Base-by-base conservation (phyloP, 2,797 vertebrate genomes). In the Semotilus atromaculatus region DNA sequence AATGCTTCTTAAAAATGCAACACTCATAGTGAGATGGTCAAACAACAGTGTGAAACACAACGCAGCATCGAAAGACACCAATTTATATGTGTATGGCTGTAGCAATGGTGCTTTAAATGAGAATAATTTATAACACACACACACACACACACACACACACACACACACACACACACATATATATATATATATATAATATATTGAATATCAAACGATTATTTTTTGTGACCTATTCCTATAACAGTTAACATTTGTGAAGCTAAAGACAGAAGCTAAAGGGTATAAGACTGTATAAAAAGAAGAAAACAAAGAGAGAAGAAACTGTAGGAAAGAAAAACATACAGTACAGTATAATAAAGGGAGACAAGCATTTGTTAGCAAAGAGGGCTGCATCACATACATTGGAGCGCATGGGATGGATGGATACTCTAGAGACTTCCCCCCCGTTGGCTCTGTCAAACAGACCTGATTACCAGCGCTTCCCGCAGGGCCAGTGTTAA, bases 361-460 rank as follows among this genome's bases (percentile, higher is more conserved):
- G 16, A 72, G 66, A 38, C 19, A 62, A 55, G n/a, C n/a, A 14
- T 29, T 53, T 21, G 7, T 34, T 14, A 62, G 23, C 26, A 75
- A 29, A n/a, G 38, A 62, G 26, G 26, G 21, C 26, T n/a, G 74
- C 64, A 60, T 58, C 43, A 45, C 53, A 84, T 84, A 67, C 78
- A 40, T 74, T 48, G 14, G 45, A 43, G 66, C 66, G 26, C 72
- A 81, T 71, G 78, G 72, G 82, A 80, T 85, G 45, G 64, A 43
- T 81, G 60, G 70, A 36, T 85, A 74, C 84, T 88, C 77, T 48
- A 51, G 80, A 83, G 87, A 88, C 51, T 45, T 71, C 78, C 66
- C 74, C 48, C 76, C 83, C 16, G n/a, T 78, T 83, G 74, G 58
- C 58, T 87, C 80, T 82, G 89, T 90, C 88, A 89, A 86, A 84